Conservation (phyloP, 2,797 vertebrate genomes). For the Hybognathus amarus region DNA sequence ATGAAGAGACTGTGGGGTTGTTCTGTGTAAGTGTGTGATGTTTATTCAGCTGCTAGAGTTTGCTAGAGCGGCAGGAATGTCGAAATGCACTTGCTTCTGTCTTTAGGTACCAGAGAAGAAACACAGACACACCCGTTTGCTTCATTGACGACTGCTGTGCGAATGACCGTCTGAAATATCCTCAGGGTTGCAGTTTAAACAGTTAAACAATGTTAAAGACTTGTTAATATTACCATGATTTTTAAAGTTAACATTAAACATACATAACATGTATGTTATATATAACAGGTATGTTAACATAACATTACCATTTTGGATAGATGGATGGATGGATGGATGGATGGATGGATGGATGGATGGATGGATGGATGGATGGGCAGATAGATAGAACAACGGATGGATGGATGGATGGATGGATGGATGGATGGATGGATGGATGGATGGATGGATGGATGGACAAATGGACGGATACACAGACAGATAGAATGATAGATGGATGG, state of each 20-base stretch:
- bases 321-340: too few relatives aligned
- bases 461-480: too few relatives aligned
- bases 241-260: neutral
- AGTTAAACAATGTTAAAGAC: neutral
- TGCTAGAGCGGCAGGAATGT: conserved; percentile 68
- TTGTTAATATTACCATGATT: neutral
- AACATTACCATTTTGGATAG: too few relatives aligned
- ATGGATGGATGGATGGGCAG: too few relatives aligned
- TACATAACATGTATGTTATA: too few relatives aligned
- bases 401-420: too few relatives aligned
- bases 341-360: too few relatives aligned
- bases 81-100: conserved; percentile 71
- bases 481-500: too few relatives aligned
- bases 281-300: too few relatives aligned
- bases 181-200: neutral
- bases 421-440: too few relatives aligned
- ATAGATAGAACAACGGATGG: too few relatives aligned
- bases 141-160: neutral
- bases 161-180: neutral
- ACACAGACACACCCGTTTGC: conserved; percentile 28
- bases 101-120: conserved; percentile 50
- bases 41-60: conserved; percentile 83
- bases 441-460: too few relatives aligned
- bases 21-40: conserved; percentile 43
- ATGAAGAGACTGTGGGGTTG: conserved; percentile 36